Evolutionary conservation across 2,797 vertebrate species (phyloP), one percentile per base, ranked within the genome.

Genomic region (Cossypha caffra): DNA sequence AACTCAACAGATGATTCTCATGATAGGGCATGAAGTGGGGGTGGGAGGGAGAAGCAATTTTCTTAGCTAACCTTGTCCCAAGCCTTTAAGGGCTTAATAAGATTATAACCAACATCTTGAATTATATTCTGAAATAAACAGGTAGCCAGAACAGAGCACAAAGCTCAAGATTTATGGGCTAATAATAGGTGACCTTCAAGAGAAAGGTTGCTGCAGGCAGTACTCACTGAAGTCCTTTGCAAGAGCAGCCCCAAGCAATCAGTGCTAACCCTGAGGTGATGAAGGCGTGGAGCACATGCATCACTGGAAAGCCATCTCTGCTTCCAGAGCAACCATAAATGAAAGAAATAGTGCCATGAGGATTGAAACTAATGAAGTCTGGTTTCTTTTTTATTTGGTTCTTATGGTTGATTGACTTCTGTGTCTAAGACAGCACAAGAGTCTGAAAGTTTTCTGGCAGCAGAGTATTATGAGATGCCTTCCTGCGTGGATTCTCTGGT

Each of bases 91-190:
- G 47, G 19, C 66, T 92, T 88, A 81, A 78, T 83, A 96, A 95
- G 91, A 94, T 89, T 93, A 83, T 94, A 94, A 95, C 85, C 82
- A 90, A 96, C 87, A 91, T 68, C 84, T 95, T 92, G 92, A 97
- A 94, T 96, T 94, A 94, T 88, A 95, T 72, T 93, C 78, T 94
- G 95, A 97, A 95, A 97, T 95, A 95, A 96, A 94, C 91, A 95
- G 79, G 91, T 91, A 92, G 82, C 89, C 69, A 88, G 91, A 75
- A 75, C 33, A 73, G 37, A 90, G 79, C 51, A 75, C 82, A 89
- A 58, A 86, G 87, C 72, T 78, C 54, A 64, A 93, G 94, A 95
- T 95, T 95, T 93, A 94, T 86, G 89, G 87, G 66, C 89, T 94
- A 93, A 92, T 86, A 94, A 87, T 14, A 77, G 66, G 55, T 90